A percentile compares a stretch with the other conserved stretches of the same genome.
Evolutionary conservation across 2,797 vertebrate genomes (phyloP).

Genomic region (Dendrocincla fuliginosa): DNA sequence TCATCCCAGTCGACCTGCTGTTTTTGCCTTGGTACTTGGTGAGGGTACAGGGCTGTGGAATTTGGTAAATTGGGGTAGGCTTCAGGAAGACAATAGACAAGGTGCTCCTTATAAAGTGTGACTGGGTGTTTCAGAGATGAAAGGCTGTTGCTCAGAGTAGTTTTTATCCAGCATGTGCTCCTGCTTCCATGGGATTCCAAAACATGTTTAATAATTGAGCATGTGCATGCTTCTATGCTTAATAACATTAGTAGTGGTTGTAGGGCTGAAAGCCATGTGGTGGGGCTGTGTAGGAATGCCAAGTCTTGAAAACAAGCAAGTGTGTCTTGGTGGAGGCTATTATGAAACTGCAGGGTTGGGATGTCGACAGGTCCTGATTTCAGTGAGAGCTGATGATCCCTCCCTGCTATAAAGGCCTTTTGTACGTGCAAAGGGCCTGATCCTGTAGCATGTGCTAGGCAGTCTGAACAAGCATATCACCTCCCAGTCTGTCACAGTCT

Average conservation of each 20-base stretch:
- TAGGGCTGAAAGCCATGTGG: neutral
- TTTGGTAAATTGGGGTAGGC: neutral
- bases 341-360: neutral
- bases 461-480: neutral
- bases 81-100: neutral
- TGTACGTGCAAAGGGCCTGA: neutral
- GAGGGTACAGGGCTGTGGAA: neutral
- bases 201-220: constrained; percentile 1
- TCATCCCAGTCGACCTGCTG: neutral
- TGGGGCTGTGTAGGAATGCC: neutral
- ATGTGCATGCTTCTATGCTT: neutral
- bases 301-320: neutral
- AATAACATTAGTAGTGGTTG: neutral
- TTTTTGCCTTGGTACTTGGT: neutral
- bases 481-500: neutral
- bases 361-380: neutral
- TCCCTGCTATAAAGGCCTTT: neutral
- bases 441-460: neutral
- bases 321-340: neutral
- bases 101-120: neutral
- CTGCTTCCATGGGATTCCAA: neutral
- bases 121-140: neutral
- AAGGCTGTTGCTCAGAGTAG: neutral
- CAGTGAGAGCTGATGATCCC: neutral
- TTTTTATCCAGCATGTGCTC: neutral